Conservation (phyloP, 2,113 vertebrate genomes). For the Toxotes chatareus region DNA sequence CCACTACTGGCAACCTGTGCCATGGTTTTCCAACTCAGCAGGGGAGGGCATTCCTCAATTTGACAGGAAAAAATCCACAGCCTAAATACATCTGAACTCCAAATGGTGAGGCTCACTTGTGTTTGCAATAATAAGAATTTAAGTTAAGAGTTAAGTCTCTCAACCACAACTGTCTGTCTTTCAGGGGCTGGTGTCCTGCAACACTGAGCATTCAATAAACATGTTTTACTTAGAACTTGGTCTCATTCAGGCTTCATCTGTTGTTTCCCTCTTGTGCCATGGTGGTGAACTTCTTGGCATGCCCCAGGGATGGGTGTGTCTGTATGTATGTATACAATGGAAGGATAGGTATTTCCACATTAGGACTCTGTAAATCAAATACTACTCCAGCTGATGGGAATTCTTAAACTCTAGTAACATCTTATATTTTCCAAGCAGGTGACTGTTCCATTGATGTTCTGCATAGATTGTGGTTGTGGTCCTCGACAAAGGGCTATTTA, state of each 20-base stretch:
- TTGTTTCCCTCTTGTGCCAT: neutral
- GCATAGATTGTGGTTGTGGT: neutral
- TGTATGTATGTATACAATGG: neutral
- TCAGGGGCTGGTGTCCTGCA: constrained; percentile 2
- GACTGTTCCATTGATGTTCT: too few species aligned
- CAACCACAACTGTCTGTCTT: constrained; percentile 9
- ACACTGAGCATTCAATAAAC: constrained; percentile 30
- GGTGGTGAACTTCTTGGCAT: neutral
- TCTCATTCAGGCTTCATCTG: neutral
- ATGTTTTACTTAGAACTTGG: neutral
- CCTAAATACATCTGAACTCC: neutral
- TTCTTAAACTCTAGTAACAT: neutral
- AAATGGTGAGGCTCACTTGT: neutral
- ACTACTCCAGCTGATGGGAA: neutral
- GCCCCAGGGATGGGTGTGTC: too few species aligned
- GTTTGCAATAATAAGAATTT: neutral
- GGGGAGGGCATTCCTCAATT: neutral
- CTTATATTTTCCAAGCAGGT: neutral
- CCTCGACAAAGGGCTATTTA: neutral
- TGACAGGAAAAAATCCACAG: neutral
- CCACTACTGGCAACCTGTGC: constrained; percentile 10
- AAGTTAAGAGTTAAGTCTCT: neutral
- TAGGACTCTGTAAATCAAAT: neutral
- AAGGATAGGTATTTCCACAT: neutral
- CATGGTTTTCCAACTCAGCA: neutral